phyloP scores from a whole-genome alignment of 1,140 invertebrate genomes.

The Camponotus floridanus region DNA sequence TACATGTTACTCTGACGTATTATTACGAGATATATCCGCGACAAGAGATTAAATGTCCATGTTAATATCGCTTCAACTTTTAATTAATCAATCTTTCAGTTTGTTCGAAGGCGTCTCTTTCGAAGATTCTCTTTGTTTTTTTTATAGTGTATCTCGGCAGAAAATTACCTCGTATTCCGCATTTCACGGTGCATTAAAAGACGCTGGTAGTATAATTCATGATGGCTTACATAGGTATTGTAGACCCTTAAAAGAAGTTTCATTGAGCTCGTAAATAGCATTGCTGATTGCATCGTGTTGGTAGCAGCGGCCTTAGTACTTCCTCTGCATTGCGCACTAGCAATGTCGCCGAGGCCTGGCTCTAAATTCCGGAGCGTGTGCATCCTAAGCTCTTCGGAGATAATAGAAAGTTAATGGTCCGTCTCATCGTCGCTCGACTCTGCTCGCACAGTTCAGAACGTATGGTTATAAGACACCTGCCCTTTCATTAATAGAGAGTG shows the following conservation, averaged over 20 bases:
- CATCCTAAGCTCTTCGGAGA: slow-evolving; percentile 55
- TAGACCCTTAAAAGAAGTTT: slow-evolving; percentile 47
- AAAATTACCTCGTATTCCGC: neutral
- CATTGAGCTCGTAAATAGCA: slow-evolving; percentile 39
- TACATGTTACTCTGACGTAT: neutral
- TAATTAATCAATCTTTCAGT: slow-evolving; percentile 9
- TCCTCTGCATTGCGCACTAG: slow-evolving; percentile 24
- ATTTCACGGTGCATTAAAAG: slow-evolving; percentile 52
- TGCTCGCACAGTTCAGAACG: slow-evolving; percentile 37
- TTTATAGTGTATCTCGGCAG: neutral
- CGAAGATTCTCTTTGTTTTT: neutral
- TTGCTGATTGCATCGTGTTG: slow-evolving; percentile 28
- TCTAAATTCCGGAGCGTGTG: slow-evolving; percentile 59
- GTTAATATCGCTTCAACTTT: neutral
- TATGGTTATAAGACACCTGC: slow-evolving; percentile 56
- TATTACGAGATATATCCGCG: neutral
- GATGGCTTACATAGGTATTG: slow-evolving; percentile 45
- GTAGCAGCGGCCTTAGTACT: slow-evolving; percentile 38
- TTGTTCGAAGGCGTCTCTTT: neutral
- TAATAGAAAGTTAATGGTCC: slow-evolving; percentile 63
- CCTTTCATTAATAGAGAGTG: slow-evolving; percentile 52
- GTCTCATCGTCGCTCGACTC: slow-evolving; percentile 52
- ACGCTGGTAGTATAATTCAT: slow-evolving; percentile 37
- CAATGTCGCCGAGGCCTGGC: slow-evolving; percentile 36
- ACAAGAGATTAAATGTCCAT: neutral